Evolutionary conservation across 1,140 invertebrate species (phyloP), one percentile per base, ranked within the genome.

Genomic region (Trachymyrmex septentrionalis): DNA sequence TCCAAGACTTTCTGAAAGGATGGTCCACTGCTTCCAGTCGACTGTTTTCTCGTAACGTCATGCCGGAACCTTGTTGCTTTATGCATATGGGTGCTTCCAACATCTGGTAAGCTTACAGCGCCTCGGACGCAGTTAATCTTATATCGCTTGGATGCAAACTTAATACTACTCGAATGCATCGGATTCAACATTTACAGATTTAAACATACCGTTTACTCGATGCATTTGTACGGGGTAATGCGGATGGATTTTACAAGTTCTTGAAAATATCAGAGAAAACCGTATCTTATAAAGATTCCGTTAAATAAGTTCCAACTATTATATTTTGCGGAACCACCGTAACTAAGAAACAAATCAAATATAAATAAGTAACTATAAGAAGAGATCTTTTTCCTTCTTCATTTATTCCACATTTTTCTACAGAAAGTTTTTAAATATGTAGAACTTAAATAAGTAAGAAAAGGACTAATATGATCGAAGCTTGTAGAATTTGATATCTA

Each of bases 121-220:
- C n/a, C 69, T 75, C 80, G 67, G 67, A 82, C 55, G 55, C 14
- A 61, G 38, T 38, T 84, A 84, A 84, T 84, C 80, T 75, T 75
- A 84, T 75, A 84, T 75, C 55, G 55, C 69, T 21, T 16, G 55
- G 24, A 75, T 73, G 80, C 69, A 50, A 84, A 84, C 27, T 75
- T 48, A 69, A 72, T 72, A 38, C 55, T 21, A 14, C 66, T 61
- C 19, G 67, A 63, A 67, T 73, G 48, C 48, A 53, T 67, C 30
- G 63, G 30, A 67, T 80, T 48, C 19, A 82, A 71, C 50, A 81
- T 81, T 81, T 71, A 57, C 64, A 57, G 64, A 81, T 81, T 69
- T 71, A 69, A 71, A 50, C 16, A 19, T 14, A 61, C 24, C 3
- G 7, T 61, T 72, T 30, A 72, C 19, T 19, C 24, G 53, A 2